Conservation (phyloP, 2,797 vertebrate genomes). For the Danio tinwini region DNA sequence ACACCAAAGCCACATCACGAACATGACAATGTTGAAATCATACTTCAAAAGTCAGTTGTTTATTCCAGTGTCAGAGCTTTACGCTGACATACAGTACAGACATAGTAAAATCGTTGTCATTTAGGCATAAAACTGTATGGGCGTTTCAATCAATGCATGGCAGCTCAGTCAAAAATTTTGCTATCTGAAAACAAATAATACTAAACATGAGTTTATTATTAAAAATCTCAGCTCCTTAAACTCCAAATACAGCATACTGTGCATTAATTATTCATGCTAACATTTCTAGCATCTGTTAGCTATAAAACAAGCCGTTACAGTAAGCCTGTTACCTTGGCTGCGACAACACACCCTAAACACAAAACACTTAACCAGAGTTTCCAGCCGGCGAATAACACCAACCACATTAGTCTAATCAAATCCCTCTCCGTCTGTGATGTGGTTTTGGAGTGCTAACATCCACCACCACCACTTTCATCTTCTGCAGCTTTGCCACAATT, state of each 20-base stretch:
- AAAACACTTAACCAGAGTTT: conserved; percentile 30
- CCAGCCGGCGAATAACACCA: conserved; percentile 6
- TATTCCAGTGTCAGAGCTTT: no score
- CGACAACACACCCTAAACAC: conserved; percentile 16
- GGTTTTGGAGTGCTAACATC: conserved; percentile 7
- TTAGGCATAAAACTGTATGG: no score
- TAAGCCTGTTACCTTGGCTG: conserved; percentile 27
- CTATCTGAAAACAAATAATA: conserved; percentile 12
- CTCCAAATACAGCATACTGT: conserved; percentile 7
- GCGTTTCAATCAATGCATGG: no score
- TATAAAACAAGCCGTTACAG: conserved; percentile 38
- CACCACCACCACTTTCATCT: conserved; percentile 21
- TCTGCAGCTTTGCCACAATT: conserved; percentile 7
- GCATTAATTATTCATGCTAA: conserved; percentile 34
- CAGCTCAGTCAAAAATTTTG: background rate
- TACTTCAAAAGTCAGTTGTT: no score
- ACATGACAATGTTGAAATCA: no score
- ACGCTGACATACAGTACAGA: no score
- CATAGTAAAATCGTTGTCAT: no score
- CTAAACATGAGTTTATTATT: background rate
- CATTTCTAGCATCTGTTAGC: conserved; percentile 38
- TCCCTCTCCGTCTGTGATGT: conserved; percentile 6
- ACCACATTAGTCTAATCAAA: conserved; percentile 41
- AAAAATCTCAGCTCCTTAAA: conserved; percentile 4
- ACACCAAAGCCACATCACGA: no score